phyloP scores from a whole-genome alignment of 1,140 invertebrate species.

The Penaeus indicus region DNA sequence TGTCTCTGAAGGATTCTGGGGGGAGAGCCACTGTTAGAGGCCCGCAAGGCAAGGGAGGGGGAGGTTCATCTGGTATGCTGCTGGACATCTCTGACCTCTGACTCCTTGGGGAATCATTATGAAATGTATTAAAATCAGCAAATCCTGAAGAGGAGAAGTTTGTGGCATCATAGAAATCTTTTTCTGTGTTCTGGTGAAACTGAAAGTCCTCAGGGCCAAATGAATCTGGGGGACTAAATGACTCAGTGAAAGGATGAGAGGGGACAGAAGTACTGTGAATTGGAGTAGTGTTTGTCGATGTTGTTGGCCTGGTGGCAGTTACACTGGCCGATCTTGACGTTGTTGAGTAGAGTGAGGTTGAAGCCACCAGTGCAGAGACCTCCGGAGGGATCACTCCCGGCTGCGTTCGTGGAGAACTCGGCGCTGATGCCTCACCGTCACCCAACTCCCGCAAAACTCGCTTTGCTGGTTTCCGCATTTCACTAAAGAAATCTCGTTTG shows the following conservation, averaged over 20 bases:
- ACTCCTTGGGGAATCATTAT: conserved; percentile 64
- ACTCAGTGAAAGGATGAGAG: conserved; percentile 63
- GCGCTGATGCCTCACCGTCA: conserved; percentile 63
- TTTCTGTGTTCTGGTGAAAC: conserved; percentile 40
- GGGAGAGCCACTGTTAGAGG: conserved; percentile 65
- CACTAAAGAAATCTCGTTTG: conserved; percentile 90
- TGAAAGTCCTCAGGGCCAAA: conserved; percentile 49
- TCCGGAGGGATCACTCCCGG: conserved; percentile 64
- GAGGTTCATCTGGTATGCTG: conserved; percentile 63
- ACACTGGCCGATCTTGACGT: conserved; percentile 55
- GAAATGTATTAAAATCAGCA: conserved; percentile 65
- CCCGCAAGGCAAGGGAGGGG: conserved; percentile 59
- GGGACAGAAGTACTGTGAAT: conserved; percentile 61
- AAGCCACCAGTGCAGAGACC: conserved; percentile 64
- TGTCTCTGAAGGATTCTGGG: conserved; percentile 66
- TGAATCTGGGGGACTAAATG: conserved; percentile 64
- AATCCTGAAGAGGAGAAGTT: conserved; percentile 61
- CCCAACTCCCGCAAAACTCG: conserved; percentile 59
- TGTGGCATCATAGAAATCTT: conserved; percentile 53
- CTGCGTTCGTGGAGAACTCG: conserved; percentile 59
- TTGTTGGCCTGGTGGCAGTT: conserved; percentile 47
- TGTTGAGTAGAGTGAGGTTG: conserved; percentile 61
- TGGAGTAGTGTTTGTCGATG: conserved; percentile 64
- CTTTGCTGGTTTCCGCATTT: conserved; percentile 62
- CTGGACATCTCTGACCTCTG: conserved; percentile 65